Percentiles rank a stretch among this genome's conserved stretches.
phyloP scores from a whole-genome alignment of 2,113 vertebrate genomes.

The Alectura lathami region DNA sequence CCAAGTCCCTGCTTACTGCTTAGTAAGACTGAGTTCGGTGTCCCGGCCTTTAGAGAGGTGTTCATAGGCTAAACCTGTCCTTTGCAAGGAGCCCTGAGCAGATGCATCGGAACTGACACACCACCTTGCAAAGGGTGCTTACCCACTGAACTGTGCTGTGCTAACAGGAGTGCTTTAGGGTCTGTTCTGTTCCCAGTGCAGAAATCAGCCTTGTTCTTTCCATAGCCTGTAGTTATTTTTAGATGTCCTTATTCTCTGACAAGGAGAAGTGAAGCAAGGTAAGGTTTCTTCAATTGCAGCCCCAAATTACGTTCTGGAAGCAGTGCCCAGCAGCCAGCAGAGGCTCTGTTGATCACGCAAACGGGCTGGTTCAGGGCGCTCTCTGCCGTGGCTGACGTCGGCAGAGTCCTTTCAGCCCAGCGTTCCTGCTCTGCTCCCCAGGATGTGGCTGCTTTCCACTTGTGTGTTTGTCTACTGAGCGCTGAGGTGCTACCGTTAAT shows the following conservation, averaged over 20 bases:
- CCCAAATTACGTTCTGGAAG: neutral
- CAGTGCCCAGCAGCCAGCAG: neutral
- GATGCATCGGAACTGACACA: rapidly evolving
- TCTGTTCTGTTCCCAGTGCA: neutral
- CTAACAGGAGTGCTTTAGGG: neutral
- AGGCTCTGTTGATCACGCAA: neutral
- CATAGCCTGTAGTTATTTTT: neutral
- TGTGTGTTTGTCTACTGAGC: rapidly evolving
- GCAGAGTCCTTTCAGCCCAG: neutral
- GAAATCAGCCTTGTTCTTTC: neutral
- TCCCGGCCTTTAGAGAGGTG: neutral
- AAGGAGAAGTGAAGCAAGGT: neutral
- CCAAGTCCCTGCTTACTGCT: neutral
- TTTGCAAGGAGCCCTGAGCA: neutral
- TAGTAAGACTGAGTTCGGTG: neutral
- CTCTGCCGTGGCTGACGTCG: neutral
- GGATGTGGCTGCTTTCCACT: neutral
- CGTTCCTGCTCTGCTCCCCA: neutral
- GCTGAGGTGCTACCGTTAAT: neutral
- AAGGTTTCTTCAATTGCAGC: neutral
- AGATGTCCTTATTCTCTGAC: neutral
- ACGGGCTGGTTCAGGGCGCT: neutral
- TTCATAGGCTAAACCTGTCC: neutral
- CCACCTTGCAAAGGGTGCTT: neutral
- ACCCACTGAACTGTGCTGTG: neutral